Percentiles rank a stretch among this genome's conserved stretches.
phyloP scores from a whole-genome alignment of 2,888 invertebrate genomes.

The Cenopis cana region DNA sequence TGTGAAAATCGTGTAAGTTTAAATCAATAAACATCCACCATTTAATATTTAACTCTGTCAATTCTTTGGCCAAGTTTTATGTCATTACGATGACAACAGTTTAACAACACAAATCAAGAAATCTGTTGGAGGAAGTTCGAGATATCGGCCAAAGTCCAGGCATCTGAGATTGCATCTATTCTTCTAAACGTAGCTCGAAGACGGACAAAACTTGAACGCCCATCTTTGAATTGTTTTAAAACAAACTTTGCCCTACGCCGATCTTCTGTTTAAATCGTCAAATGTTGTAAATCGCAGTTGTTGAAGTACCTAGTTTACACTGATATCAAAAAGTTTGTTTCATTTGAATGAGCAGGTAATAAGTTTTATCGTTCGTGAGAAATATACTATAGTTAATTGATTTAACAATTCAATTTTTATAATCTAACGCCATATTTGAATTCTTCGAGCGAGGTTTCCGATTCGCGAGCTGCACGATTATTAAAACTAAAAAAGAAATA shows the following conservation, averaged over 20 bases:
- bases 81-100: no score
- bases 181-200: conserved; percentile 62
- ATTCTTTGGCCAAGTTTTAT: no score
- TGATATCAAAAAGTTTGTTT: conserved; percentile 7
- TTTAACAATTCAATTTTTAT: no score
- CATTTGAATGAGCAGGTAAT: neutral
- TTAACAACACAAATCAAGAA: neutral
- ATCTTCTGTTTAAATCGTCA: conserved; percentile 18
- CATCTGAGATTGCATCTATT: conserved; percentile 69
- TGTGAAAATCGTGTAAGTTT: no score
- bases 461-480: no score
- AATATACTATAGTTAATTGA: no score
- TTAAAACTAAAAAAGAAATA: no score
- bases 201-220: conserved; percentile 27
- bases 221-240: conserved; percentile 34
- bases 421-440: no score
- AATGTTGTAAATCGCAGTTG: conserved; percentile 22
- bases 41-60: no score
- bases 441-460: no score
- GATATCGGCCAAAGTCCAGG: conserved; percentile 59
- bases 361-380: neutral
- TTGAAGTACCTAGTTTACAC: neutral
- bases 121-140: conserved; percentile 47
- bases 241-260: conserved; percentile 27
- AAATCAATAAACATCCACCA: no score